Evolutionary conservation across 2,888 invertebrate species (phyloP), one percentile per base, ranked within the genome.

Genomic region (Cryptocheilus praepositus): DNA sequence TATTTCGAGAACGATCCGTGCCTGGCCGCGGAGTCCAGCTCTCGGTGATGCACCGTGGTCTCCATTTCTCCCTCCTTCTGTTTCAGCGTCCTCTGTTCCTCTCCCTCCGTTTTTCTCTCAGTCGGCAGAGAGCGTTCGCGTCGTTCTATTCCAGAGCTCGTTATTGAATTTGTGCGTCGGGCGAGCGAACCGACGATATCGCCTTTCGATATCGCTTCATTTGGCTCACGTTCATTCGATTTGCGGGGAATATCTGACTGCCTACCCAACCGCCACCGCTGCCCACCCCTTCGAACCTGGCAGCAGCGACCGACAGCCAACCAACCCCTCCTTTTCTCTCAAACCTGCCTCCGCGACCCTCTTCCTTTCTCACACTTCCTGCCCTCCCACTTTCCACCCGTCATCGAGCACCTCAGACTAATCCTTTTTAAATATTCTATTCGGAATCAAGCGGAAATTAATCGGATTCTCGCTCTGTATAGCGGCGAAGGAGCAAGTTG

Each of bases 201-300:
- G 82, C 81, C 82, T 82, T 82, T 82, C 82, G 80, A 82, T 82
- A 83, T 81, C 81, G 83, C 81, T 82, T 81, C 82, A 79, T 82
- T 82, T 80, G 80, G 77, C 80, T 82, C 81, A 75, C 82, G 82
- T 82, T 81, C 80, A 81, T 81, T 81, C 81, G 80, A 81, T 81
- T 82, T 81, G 78, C 78, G 74, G 74, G 36, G 74, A 80, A 82
- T 79, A 82, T 81, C 81, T 71, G 81, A 79, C 81, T 81, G 72
- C 54, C 44, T 67, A 60, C 65, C 60, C 36, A 43, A 22, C 56
- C 69, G 52, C 51, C 60, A 44, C 16, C 52, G 52, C 16, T 21
- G 15, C 44, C 25, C 58, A n/a, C 58, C 54, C 16, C 46, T 28
- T 45, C 36, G 36, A 28, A 44, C 3, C 57, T 46, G 57, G 49